Conservation (phyloP, 2,888 invertebrate genomes). For the Eilema depressum region DNA sequence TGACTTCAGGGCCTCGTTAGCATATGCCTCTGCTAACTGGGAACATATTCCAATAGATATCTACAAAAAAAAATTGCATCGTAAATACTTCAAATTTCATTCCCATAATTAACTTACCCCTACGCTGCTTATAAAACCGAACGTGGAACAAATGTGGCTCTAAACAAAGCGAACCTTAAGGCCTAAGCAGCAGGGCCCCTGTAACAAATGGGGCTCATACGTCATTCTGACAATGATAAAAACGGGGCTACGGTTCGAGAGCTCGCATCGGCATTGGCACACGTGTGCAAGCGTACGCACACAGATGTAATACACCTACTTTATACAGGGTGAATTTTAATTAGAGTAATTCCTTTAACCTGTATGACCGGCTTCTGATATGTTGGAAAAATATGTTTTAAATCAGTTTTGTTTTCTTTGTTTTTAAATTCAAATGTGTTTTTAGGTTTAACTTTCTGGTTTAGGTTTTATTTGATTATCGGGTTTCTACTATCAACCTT, state of each 20-base stretch:
- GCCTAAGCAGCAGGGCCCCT: slow-evolving; percentile 49
- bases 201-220: slow-evolving; percentile 65
- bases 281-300: slow-evolving; percentile 16
- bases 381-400: not conserved
- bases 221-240: slow-evolving; percentile 77
- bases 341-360: slow-evolving; percentile 6
- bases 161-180: slow-evolving; percentile 47
- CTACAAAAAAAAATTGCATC: not conserved
- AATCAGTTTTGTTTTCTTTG: not conserved
- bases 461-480: no score
- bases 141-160: not conserved
- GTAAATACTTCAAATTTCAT: not conserved
- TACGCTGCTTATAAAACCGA: not conserved
- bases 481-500: no score
- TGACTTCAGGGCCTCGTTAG: no score
- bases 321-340: not conserved
- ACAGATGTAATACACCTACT: not conserved
- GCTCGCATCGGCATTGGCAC: slow-evolving; percentile 26
- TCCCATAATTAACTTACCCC: not conserved
- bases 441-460: no score
- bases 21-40: no score
- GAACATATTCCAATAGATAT: no score
- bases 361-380: not conserved
- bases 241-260: slow-evolving; percentile 51
- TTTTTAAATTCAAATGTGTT: not conserved